Evolutionary conservation across 2,113 vertebrate species (phyloP), one percentile per base, ranked within the genome.

Genomic region (Zosterops lateralis): DNA sequence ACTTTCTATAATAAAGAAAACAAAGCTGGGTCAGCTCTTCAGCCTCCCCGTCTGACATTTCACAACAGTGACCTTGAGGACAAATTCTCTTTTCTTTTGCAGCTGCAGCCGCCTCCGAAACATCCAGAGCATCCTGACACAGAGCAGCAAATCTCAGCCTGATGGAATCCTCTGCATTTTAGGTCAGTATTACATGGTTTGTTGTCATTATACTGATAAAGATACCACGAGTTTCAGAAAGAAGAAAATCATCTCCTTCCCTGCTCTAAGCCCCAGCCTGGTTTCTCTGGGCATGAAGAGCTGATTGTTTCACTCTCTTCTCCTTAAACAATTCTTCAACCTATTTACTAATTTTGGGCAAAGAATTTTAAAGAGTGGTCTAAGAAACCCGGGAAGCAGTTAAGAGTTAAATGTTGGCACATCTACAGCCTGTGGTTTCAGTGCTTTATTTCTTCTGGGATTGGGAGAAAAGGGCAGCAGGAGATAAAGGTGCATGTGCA

Each of bases 151-250:
- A 89, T 95, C 98, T 82, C 97, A 95, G 34, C 98, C 99, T 7
- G 99, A 99, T 80, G 99, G 98, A 66, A 98, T 99, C 94, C 98
- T 99, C 79, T 99, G 99, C 97, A 98, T 99, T 94, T 97, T 99
- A 34, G 99, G 99, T 99, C 28, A 36, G 96, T 93, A 71, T 26
- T 32, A 40, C 53, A 56, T 26, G 3, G 54, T 71, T 64, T 56
- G 13, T 67, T 82, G 24, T 91, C 20, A 2, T 21, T 68, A 1
- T 57, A 12, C 50, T 64, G 65, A 31, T 56, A 31, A 82, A 64
- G 24, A 14, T n/a, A 18, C 9, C n/a, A 5, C 1, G 4, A 34
- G 12, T 74, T 95, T 68, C 32, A 34, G 60, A 32, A 72, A 26
- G 24, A 18, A 36, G 21, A 77, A 29, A 25, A 3, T 61, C 1